Base-by-base conservation (phyloP, 2,888 invertebrate genomes). In the Taphrorychus bicolor region DNA sequence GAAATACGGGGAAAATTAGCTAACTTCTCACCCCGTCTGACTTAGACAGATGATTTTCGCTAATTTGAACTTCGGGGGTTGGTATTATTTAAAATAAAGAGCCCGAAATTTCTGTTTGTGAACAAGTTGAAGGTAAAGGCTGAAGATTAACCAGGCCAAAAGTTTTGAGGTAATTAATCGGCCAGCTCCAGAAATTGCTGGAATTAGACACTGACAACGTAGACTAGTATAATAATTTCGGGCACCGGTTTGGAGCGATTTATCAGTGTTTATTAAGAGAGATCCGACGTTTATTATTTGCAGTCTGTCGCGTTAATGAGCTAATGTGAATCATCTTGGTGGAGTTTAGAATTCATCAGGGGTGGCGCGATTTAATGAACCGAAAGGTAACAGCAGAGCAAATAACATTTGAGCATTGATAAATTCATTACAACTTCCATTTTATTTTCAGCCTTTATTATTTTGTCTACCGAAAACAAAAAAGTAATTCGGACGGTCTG, bases 21-120 rank as follows among this genome's bases (percentile, higher is more conserved):
- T 61, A 66, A 66, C 66, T 57, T 60, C 56, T 57, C 57, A 61
- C 61, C 66, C 57, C 42, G 61, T 23, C 42, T 61, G 61, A 66
- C 66, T 66, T 57, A 66, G 66, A 66, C 61, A 52, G 56, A 66
- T 61, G 66, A 66, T 61, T 45, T 57, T 17, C 61, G 57, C 66
- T 66, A 66, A 66, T 66, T 66, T 52, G 52, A 51, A 52, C 42
- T 56, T 42, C 9, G 66, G 17, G 51, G 48, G 23, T 51, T 51
- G 42, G 23, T 53, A 61, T 60, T 61, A 60, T 61, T 66, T 24
- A 32, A 66, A 60, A 66, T 66, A 66, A 66, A 66, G 66, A 60
- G 61, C 57, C 54, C 60, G 45, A 51, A 65, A 54, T 56, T 59
- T 56, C 66, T 63, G 54, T 56, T 53, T 54, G 48, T 54, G 56